Conservation (phyloP, 2,797 vertebrate genomes). For the Mus minutoides region DNA sequence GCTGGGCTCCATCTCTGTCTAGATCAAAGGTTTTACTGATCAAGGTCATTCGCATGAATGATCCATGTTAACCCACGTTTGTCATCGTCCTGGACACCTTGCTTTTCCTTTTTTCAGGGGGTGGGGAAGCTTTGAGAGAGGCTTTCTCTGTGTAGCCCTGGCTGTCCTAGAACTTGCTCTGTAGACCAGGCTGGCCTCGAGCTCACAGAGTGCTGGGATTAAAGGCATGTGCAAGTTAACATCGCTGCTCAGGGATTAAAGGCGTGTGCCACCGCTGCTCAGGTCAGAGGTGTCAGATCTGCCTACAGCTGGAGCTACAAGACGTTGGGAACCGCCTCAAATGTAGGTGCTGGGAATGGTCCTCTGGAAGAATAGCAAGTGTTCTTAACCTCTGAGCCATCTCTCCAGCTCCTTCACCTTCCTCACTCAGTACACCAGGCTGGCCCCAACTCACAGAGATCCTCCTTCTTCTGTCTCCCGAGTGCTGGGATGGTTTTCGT, state of each 20-base stretch:
- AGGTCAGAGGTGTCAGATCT: not conserved
- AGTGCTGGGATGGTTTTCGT: not conserved
- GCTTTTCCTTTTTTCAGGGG: not conserved
- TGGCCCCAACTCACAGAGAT: not conserved
- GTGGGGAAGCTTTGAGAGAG: not conserved
- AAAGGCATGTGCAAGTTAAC: not conserved
- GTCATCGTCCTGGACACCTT: not conserved
- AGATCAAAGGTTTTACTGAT: not conserved
- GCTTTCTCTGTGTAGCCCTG: not conserved
- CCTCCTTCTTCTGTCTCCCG: not conserved
- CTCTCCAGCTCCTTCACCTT: not conserved
- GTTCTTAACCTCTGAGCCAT: not conserved
- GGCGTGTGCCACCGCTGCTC: accelerated
- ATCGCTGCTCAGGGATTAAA: not conserved
- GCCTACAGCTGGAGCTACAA: not conserved
- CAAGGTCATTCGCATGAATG: not conserved
- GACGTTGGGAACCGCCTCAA: too few relatives aligned
- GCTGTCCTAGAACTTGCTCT: not conserved
- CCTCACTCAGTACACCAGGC: not conserved
- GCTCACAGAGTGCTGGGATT: not conserved
- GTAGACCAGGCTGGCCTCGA: not conserved
- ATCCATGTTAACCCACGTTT: not conserved
- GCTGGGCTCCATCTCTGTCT: not conserved
- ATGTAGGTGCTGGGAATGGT: not conserved
- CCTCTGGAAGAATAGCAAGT: not conserved